Conservation (phyloP, 2,888 invertebrate genomes). For the Zygogramma bicolorata region DNA sequence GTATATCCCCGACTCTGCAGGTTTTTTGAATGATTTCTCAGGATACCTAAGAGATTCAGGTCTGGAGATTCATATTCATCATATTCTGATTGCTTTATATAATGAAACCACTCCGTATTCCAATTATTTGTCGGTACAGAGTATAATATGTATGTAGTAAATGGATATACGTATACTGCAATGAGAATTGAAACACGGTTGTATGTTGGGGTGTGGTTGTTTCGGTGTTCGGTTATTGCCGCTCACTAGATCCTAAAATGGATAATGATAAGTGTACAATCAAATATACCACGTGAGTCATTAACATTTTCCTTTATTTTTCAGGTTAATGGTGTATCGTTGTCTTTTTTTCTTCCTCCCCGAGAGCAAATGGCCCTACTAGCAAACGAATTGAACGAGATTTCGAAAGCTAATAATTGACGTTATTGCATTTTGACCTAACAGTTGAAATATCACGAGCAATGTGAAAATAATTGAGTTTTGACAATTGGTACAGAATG, state of each 20-base stretch:
- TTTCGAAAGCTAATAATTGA: neutral
- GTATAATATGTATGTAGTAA: neutral
- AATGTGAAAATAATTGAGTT: too few species aligned
- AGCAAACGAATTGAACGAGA: neutral
- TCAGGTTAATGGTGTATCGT: neutral
- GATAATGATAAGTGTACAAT: conserved; percentile 22
- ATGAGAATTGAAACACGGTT: neutral
- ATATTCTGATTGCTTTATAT: too few species aligned
- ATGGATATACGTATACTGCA: neutral
- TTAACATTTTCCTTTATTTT: conserved; percentile 5
- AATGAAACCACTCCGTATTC: neutral
- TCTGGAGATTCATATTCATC: too few species aligned
- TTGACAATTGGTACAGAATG: too few species aligned
- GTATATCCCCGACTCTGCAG: too few species aligned
- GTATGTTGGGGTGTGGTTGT: conserved; percentile 18
- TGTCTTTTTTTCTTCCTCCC: neutral
- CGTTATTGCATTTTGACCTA: neutral
- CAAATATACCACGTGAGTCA: neutral
- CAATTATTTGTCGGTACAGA: neutral
- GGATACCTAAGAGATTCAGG: too few species aligned
- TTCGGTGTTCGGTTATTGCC: conserved; percentile 10
- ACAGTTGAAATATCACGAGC: too few species aligned
- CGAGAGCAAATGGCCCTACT: neutral
- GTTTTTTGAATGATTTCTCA: too few species aligned
- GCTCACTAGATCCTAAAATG: conserved; percentile 23